Conservation (phyloP, 2,113 vertebrate species). For the Promerops cafer region DNA sequence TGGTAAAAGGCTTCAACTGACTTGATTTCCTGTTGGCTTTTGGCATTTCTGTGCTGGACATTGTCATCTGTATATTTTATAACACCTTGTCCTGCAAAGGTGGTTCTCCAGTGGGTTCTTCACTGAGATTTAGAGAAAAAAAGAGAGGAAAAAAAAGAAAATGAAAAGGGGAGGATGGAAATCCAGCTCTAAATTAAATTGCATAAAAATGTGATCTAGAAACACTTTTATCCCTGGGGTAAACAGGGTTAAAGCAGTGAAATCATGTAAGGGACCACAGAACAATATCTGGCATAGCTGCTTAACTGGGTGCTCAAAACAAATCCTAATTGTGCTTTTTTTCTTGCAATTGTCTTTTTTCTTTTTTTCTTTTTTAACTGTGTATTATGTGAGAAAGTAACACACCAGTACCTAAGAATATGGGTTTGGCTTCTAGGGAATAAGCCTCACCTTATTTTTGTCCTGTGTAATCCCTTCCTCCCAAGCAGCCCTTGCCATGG, state of each 20-base stretch:
- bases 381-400: not conserved
- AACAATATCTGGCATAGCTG: not conserved
- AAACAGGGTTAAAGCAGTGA: not conserved
- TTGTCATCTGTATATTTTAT: not conserved
- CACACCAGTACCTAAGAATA: not conserved
- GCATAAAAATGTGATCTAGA: not conserved
- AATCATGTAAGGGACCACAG: not conserved
- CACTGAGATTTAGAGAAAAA: not conserved
- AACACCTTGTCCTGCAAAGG: not conserved
- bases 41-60: not conserved
- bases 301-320: not conserved
- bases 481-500: not conserved
- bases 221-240: rapidly evolving
- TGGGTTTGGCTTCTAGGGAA: not conserved
- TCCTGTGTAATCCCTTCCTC: not conserved
- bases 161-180: rapidly evolving
- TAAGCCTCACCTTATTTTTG: not conserved
- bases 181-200: not conserved
- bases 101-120: not conserved
- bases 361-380: not conserved
- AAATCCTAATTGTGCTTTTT: not conserved
- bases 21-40: not conserved
- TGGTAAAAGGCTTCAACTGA: not conserved
- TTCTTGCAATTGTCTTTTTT: not conserved
- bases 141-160: rapidly evolving